Evolutionary conservation across 2,888 invertebrate species (phyloP).

Genomic region (Masnerella sp.): DNA sequence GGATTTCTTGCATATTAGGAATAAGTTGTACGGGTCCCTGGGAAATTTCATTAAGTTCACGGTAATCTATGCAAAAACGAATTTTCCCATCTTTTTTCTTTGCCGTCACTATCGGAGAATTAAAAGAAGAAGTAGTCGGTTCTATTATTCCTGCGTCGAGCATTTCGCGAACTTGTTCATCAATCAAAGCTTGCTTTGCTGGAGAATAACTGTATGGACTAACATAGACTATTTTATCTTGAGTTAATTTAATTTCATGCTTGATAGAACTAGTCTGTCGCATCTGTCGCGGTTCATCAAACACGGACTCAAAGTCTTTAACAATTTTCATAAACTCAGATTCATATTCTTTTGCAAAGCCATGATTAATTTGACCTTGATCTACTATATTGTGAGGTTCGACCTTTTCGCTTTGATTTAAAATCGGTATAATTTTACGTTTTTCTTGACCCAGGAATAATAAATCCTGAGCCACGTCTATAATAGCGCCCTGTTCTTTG

Average conservation of each 20-base stretch:
- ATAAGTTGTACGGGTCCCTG: no score
- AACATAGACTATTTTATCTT: not conserved
- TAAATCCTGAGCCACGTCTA: slow-evolving; percentile 10
- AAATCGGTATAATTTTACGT: slow-evolving; percentile 4
- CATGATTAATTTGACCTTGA: not conserved
- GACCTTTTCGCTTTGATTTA: not conserved
- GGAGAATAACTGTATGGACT: not conserved
- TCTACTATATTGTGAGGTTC: not conserved
- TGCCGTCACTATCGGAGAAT: no score
- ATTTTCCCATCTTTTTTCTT: no score
- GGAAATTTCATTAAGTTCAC: no score
- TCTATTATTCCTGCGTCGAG: no score
- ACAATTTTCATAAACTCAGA: not conserved
- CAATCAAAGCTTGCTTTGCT: no score
- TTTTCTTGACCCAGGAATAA: slow-evolving; percentile 5
- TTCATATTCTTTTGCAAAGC: not conserved
- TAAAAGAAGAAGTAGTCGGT: no score
- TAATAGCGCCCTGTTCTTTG: not conserved
- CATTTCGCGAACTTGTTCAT: no score
- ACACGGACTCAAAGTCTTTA: not conserved
- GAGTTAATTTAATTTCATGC: not conserved
- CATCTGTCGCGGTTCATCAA: not conserved
- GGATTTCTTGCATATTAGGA: no score
- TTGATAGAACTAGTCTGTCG: not conserved
- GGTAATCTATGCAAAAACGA: no score